These are phyloP conservation scores for Heliconius erato DNA, from an alignment of 2,888 invertebrate species.

Conservation along the genomic window DNA sequence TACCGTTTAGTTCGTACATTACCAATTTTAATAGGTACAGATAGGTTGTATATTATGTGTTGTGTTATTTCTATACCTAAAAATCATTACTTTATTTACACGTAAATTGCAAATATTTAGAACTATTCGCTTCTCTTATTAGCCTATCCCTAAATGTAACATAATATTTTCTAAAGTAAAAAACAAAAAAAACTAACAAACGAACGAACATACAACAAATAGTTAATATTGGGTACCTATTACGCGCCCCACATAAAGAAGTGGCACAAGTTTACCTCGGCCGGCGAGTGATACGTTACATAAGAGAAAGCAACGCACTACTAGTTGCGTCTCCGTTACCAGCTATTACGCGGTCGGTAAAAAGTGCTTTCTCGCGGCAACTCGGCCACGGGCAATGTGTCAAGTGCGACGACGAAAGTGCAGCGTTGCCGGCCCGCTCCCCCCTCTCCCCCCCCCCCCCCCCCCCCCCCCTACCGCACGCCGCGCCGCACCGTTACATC, in stretches of 20 bases:
- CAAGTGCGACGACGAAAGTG: conserved; percentile 85
- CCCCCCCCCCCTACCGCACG: conserved; percentile 55
- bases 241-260: neutral
- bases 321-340: conserved; percentile 78
- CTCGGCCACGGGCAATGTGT: conserved; percentile 86
- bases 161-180: no score
- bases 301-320: conserved; percentile 83
- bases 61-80: neutral
- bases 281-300: conserved; percentile 69
- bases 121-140: no score
- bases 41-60: neutral
- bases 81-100: no score
- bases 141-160: no score
- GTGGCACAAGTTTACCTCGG: conserved; percentile 35
- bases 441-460: conserved; percentile 53
- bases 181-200: no score
- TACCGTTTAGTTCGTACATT: neutral
- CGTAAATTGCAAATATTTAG: no score
- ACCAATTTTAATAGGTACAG: neutral
- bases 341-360: conserved; percentile 80
- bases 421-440: conserved; percentile 70
- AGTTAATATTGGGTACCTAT: conserved; percentile 12
- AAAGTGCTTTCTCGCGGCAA: conserved; percentile 84
- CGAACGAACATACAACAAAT: neutral
- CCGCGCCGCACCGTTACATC: conserved; percentile 72